Evolutionary conservation across 2,888 invertebrate species (phyloP).

Genomic region (Meteorus colon): DNA sequence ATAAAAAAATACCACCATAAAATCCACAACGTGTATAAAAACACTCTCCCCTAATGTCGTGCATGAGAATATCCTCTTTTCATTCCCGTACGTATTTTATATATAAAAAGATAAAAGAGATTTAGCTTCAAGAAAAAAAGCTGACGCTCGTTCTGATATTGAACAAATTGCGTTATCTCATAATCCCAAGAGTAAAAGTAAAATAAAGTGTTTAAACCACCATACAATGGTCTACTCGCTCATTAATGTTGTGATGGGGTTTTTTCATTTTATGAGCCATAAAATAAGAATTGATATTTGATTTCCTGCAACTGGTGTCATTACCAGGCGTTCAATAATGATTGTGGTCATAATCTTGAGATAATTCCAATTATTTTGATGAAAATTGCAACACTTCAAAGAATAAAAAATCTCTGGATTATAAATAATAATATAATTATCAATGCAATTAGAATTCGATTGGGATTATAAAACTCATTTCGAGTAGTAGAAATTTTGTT

Average conservation of each 20-base stretch:
- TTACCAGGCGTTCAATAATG: neutral
- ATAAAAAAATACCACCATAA: conserved; percentile 40
- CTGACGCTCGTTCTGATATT: neutral
- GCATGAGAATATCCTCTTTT: neutral
- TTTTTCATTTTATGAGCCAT: neutral
- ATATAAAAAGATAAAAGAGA: conserved; percentile 36
- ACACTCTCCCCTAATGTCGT: conserved; percentile 1
- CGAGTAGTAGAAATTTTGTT: too few species aligned
- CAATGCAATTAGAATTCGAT: too few species aligned
- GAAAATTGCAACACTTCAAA: too few species aligned
- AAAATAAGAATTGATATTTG: neutral
- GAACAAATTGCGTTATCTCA: neutral
- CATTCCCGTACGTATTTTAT: neutral
- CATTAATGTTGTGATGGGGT: neutral
- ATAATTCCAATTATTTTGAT: too few species aligned
- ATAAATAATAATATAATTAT: too few species aligned
- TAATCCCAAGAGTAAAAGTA: neutral
- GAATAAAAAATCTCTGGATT: too few species aligned
- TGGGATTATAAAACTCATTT: too few species aligned
- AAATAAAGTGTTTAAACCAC: neutral
- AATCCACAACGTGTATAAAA: neutral
- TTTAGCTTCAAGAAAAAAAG: conserved; percentile 14
- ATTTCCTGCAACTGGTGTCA: too few species aligned
- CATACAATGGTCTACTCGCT: neutral
- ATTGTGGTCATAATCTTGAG: neutral